A percentile compares a stretch with the other conserved stretches of the same genome.
Conservation (phyloP, 2,888 invertebrate species). For the Coelinius sp. region DNA sequence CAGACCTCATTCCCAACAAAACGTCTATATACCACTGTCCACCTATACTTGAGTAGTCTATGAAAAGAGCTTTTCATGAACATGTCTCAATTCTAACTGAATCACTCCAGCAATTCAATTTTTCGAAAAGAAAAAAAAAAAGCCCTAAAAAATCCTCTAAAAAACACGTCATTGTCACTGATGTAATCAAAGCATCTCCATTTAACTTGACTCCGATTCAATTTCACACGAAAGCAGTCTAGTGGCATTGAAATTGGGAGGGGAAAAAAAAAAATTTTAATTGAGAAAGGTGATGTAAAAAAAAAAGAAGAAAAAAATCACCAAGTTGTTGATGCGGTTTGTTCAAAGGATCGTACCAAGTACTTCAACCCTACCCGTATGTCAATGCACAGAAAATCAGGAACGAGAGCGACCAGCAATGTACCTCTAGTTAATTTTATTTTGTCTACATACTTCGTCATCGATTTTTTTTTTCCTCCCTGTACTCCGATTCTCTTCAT, state of each 20-base stretch:
- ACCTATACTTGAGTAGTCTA: too few species aligned
- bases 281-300: neutral
- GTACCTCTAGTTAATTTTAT: slow-evolving; percentile 9
- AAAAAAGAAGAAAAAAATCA: neutral
- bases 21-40: too few species aligned
- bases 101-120: neutral
- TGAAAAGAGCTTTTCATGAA: too few species aligned
- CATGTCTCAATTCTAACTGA: too few species aligned
- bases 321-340: neutral
- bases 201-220: neutral
- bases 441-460: neutral
- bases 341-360: neutral
- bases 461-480: neutral
- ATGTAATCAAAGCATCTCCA: neutral
- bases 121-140: neutral
- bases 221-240: neutral
- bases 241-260: neutral
- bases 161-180: neutral
- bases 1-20: too few species aligned
- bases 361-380: neutral
- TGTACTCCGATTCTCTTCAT: slow-evolving; percentile 18
- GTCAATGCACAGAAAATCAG: neutral
- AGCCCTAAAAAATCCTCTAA: neutral
- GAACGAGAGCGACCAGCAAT: neutral
- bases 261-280: neutral